A percentile compares a stretch with the other conserved stretches of the same genome.
Evolutionary conservation across 2,888 invertebrate species (phyloP).

Genomic region (Ophion obscuratus): DNA sequence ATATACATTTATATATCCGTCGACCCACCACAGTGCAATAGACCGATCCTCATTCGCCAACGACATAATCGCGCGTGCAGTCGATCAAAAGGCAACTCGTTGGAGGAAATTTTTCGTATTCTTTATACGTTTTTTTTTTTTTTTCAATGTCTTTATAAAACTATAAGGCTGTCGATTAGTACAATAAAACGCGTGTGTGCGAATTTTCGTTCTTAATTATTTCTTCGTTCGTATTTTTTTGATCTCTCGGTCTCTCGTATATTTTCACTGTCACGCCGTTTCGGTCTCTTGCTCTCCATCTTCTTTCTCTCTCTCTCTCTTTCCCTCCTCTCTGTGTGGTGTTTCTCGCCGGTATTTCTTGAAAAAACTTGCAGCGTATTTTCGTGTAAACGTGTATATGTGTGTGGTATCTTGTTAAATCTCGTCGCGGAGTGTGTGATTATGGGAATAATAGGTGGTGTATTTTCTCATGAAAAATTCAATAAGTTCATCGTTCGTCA

Average conservation of each 20-base stretch:
- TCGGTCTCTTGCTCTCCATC: neutral
- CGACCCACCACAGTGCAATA: conserved; percentile 44
- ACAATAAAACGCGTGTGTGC: conserved; percentile 54
- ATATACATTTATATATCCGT: conserved; percentile 2
- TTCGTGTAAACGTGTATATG: neutral
- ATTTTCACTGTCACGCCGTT: conserved; percentile 1
- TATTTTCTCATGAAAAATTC: neutral
- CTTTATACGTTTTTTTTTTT: conserved; percentile 33
- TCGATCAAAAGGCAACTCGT: conserved; percentile 83
- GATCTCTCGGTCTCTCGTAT: conserved; percentile 9
- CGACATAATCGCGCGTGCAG: conserved; percentile 71
- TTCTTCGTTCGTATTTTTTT: conserved; percentile 24
- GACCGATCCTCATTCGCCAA: conserved; percentile 67
- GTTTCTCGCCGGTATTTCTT: neutral
- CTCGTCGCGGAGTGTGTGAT: neutral
- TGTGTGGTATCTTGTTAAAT: neutral
- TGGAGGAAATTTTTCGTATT: conserved; percentile 76
- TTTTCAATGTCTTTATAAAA: conserved; percentile 78
- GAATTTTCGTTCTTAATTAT: conserved; percentile 47
- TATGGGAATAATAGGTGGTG: conserved; percentile 1
- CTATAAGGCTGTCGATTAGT: conserved; percentile 82
- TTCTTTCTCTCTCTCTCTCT: conserved; percentile 3
- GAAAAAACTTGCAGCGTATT: neutral
- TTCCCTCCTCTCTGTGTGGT: neutral
- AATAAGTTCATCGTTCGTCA: conserved; percentile 37